phyloP scores from a whole-genome alignment of 2,113 vertebrate genomes.

The Barbus barbus region DNA sequence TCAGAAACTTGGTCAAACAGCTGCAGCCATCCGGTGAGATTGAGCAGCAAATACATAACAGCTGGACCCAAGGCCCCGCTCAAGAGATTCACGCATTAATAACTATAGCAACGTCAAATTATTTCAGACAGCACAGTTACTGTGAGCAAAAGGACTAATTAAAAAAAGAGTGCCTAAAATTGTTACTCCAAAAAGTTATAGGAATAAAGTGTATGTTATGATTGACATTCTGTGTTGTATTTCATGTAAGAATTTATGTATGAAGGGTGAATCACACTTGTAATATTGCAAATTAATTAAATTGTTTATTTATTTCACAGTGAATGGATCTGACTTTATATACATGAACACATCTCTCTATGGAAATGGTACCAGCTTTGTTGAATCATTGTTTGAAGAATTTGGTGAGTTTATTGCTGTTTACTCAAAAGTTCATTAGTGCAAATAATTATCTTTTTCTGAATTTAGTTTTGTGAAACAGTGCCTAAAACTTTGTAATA shows the following conservation, averaged over 20 bases:
- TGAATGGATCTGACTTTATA: slow-evolving; percentile 83
- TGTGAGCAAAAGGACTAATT: too few species aligned
- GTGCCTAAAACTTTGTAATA: not conserved
- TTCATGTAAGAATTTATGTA: not conserved
- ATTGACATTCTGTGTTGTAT: not conserved
- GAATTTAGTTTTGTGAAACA: not conserved
- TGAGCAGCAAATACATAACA: not conserved
- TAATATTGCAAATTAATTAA: not conserved
- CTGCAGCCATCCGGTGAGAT: slow-evolving; percentile 85
- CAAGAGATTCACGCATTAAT: not conserved
- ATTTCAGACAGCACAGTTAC: not conserved
- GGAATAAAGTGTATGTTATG: not conserved
- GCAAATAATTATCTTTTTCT: not conserved
- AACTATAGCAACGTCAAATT: not conserved
- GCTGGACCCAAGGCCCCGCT: not conserved
- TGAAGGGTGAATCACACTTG: not conserved
- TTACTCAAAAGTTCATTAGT: not conserved
- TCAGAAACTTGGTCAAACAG: slow-evolving; percentile 87
- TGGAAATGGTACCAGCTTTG: slow-evolving; percentile 94
- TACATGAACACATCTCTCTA: slow-evolving; percentile 92
- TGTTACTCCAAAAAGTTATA: not conserved
- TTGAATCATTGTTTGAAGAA: slow-evolving; percentile 95
- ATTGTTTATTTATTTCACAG: slow-evolving; percentile 65
- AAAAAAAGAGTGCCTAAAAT: not conserved
- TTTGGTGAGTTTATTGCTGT: slow-evolving; percentile 79